Conservation (phyloP, 2,888 invertebrate species). For the Sarcophaga subvicina region DNA sequence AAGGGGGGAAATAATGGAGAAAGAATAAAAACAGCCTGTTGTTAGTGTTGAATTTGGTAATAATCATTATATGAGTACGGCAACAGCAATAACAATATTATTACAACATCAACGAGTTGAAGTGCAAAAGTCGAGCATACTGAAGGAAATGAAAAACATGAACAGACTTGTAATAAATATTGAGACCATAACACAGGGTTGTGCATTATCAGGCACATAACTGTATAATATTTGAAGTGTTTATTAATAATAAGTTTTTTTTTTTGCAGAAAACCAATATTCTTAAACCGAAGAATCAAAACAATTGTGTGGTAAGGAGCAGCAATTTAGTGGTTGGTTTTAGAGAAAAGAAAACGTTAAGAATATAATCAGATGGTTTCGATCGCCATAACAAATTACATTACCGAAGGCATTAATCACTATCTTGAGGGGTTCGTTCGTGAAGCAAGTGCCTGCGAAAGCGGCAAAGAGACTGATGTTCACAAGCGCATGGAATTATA, state of each 20-base stretch:
- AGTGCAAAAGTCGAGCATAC: neutral
- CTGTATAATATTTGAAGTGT: neutral
- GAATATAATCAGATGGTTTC: too few species aligned
- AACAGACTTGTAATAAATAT: constrained; percentile 6
- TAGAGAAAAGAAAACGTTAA: too few species aligned
- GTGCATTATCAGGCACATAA: neutral
- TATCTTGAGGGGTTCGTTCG: too few species aligned
- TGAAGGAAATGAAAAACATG: neutral
- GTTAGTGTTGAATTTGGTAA: constrained; percentile 61
- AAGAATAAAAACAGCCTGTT: constrained; percentile 42
- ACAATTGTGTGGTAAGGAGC: too few species aligned
- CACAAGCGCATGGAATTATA: too few species aligned
- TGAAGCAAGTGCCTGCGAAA: too few species aligned
- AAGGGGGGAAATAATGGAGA: neutral
- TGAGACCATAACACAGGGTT: neutral
- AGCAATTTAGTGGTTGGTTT: too few species aligned
- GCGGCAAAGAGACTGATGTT: too few species aligned
- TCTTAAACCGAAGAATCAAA: too few species aligned
- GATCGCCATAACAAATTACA: too few species aligned
- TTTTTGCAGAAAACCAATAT: too few species aligned
- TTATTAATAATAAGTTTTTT: neutral
- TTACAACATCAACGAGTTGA: constrained; percentile 22
- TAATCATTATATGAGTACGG: constrained; percentile 49
- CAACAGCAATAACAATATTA: constrained; percentile 3
- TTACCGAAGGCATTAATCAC: too few species aligned